Evolutionary conservation across 2,888 invertebrate genomes (phyloP).

Genomic region (Teinopalpus imperialis): DNA sequence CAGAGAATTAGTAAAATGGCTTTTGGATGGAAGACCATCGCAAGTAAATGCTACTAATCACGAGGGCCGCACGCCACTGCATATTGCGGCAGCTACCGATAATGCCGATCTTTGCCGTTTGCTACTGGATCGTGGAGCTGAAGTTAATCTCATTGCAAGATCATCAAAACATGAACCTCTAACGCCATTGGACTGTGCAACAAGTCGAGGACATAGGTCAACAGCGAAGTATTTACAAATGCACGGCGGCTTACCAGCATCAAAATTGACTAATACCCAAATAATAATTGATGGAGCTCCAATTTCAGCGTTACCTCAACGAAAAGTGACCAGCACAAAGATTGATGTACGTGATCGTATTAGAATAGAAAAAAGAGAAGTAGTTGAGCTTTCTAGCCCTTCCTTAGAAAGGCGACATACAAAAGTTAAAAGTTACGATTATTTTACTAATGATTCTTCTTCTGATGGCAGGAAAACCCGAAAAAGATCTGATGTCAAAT

Average conservation of each 20-base stretch:
- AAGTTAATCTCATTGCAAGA: slow-evolving; percentile 91
- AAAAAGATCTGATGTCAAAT: slow-evolving; percentile 48
- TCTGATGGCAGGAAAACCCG: slow-evolving; percentile 62
- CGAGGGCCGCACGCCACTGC: slow-evolving; percentile 95
- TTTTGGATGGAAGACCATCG: slow-evolving; percentile 91
- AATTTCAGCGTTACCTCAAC: slow-evolving; percentile 66
- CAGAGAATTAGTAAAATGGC: slow-evolving; percentile 93
- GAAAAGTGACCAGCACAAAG: slow-evolving; percentile 77
- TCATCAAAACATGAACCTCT: slow-evolving; percentile 92
- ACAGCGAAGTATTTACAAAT: slow-evolving; percentile 96
- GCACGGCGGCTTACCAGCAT: slow-evolving; percentile 93
- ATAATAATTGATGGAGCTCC: slow-evolving; percentile 70
- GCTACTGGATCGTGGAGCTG: slow-evolving; percentile 91
- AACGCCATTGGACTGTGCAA: slow-evolving; percentile 95
- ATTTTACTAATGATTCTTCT: slow-evolving; percentile 70
- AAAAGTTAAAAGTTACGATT: slow-evolving; percentile 50
- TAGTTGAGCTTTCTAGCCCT: slow-evolving; percentile 74
- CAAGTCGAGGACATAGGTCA: slow-evolving; percentile 92
- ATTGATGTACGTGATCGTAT: slow-evolving; percentile 75
- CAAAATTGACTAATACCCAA: slow-evolving; percentile 81
- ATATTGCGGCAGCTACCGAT: slow-evolving; percentile 96
- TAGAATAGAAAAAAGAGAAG: slow-evolving; percentile 75
- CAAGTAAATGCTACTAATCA: slow-evolving; percentile 94
- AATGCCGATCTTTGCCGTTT: slow-evolving; percentile 96
- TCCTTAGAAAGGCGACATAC: slow-evolving; percentile 50